A percentile compares a stretch with the other conserved stretches of the same genome.
phyloP scores from a whole-genome alignment of 2,888 invertebrate genomes.

The Eilema caniola region DNA sequence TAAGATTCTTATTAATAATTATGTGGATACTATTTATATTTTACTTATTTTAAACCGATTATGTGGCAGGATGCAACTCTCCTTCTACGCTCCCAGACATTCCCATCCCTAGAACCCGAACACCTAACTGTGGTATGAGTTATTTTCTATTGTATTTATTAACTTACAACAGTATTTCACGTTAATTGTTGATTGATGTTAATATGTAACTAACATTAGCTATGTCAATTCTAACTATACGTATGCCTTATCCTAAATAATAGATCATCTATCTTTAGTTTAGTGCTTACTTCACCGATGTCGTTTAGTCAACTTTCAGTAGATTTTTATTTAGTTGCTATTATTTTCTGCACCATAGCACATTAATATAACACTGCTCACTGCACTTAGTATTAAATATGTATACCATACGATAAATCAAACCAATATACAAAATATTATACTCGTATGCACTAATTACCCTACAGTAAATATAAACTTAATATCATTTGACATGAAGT shows the following conservation, averaged over 20 bases:
- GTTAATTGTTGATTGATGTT: conserved; percentile 43
- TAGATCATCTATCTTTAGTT: conserved; percentile 34
- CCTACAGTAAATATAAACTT: background rate
- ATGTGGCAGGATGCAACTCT: conserved; percentile 43
- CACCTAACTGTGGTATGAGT: conserved; percentile 53
- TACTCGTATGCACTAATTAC: background rate
- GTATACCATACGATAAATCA: background rate
- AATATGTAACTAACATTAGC: conserved; percentile 59
- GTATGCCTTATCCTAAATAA: conserved; percentile 59
- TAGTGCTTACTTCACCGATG: conserved; percentile 38
- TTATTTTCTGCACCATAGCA: conserved; percentile 44
- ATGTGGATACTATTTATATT: background rate
- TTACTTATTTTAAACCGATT: conserved; percentile 1
- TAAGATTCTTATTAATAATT: background rate
- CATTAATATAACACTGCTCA: conserved; percentile 32
- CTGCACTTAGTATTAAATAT: conserved; percentile 45
- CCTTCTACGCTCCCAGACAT: conserved; percentile 36
- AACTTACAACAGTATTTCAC: conserved; percentile 50
- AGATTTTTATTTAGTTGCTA: conserved; percentile 38
- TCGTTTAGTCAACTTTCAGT: conserved; percentile 34
- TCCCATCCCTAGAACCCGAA: conserved; percentile 43
- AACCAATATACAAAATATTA: too few relatives aligned
- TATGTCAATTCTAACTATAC: conserved; percentile 52
- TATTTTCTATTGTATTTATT: conserved; percentile 41
- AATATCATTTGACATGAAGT: background rate